Base-by-base conservation (phyloP, 2,888 invertebrate species). In the Eurytoma adleriae region DNA sequence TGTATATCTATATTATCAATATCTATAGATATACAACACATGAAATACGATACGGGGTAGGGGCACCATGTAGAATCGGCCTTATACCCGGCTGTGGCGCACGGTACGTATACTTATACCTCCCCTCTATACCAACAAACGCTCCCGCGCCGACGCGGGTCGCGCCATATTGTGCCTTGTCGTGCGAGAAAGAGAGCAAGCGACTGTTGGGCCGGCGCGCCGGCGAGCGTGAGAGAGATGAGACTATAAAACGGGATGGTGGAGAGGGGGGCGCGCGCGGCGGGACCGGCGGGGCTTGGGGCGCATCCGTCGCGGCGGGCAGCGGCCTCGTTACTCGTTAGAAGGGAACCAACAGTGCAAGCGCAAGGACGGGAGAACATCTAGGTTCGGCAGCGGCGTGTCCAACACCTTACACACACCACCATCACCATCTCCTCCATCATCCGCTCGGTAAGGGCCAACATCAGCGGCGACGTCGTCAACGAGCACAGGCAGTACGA, bases 261-360 rank as follows among this genome's bases (percentile, higher is more conserved):
- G 1, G 40, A 40, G 40, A 40, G 40, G 40, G 40, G 7, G 40
- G 40, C 5, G 40, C 7, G 40, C 10, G 40, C 10, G 40, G 40
- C 40, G 40, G 40, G 40, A 40, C 54, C 57, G 56, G 62, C 54
- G 24, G 40, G 40, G 40, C 54, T 50, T 48, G 62, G 40, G 24
- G 30, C 30, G 64, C 54, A 50, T 54, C 57, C 70, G 70, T 13
- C n/a, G 14, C 64, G 18, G 18, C 64, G 40, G 40, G 20, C 27
- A 24, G 14, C 61, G 14, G 24, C 68, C 68, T 52, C 68, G 67
- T 87, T 88, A 91, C 68, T 52, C 68, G 67, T 87, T 88, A 91
- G 91, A 91, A 91, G 91, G 91, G 89, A 91, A 90, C 91, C 89
- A 91, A 91, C 91, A 91, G 91, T 91, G 91, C 90, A 89, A 90